These are phyloP conservation scores for Siniperca undulata DNA, from an alignment of 2,797 vertebrate genomes.

Conservation along the genomic window DNA sequence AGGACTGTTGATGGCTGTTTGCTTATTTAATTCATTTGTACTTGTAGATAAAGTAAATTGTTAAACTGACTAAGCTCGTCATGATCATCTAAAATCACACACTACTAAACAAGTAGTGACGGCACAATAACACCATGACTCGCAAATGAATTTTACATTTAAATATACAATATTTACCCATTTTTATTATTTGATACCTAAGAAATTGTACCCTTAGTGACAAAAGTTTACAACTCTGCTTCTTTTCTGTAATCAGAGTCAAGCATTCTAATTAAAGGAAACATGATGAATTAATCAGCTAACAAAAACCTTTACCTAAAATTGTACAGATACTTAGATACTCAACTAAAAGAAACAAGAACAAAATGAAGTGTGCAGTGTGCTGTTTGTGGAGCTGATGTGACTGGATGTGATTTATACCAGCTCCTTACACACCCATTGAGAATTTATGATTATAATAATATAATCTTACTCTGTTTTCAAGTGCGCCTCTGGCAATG, in stretches of 20 bases:
- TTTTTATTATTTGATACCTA: not conserved
- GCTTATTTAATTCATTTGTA: slow-evolving; percentile 29
- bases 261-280: not conserved
- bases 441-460: slow-evolving; percentile 1
- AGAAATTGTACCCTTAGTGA: too few species aligned
- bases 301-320: not conserved
- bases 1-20: slow-evolving; percentile 25
- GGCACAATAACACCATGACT: slow-evolving; percentile 11
- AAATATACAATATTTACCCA: not conserved
- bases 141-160: not conserved
- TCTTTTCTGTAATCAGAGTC: not conserved
- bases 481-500: not conserved
- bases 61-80: slow-evolving; percentile 10
- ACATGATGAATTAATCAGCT: not conserved
- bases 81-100: slow-evolving; percentile 20
- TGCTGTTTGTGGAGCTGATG: not conserved
- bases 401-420: not conserved
- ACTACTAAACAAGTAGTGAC: slow-evolving; percentile 14
- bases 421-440: not conserved
- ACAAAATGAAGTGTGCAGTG: not conserved
- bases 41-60: slow-evolving; percentile 14
- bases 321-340: not conserved
- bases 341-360: not conserved
- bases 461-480: not conserved
- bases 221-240: not conserved